These are phyloP conservation scores for Agrenia bidenticulata DNA, from an alignment of 2,888 invertebrate species.

Conservation along the genomic window DNA sequence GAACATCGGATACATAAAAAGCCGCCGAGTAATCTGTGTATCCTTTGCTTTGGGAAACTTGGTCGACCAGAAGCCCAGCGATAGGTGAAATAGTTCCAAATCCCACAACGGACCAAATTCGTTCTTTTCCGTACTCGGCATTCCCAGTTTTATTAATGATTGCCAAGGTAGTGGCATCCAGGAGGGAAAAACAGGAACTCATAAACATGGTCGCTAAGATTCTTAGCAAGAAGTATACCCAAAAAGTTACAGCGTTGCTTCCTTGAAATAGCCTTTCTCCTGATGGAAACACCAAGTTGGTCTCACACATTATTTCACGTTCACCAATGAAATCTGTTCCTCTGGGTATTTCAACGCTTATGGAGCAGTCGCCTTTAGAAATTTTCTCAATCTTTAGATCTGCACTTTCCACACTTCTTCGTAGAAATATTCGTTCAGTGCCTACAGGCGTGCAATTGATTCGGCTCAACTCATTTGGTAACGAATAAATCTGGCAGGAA, in stretches of 20 bases:
- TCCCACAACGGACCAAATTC: constrained; percentile 76
- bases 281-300: constrained; percentile 30
- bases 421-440: too few relatives aligned
- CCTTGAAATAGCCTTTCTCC: constrained; percentile 34
- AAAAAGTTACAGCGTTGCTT: constrained; percentile 62
- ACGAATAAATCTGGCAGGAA: too few relatives aligned
- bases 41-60: constrained; percentile 49
- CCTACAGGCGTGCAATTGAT: too few relatives aligned
- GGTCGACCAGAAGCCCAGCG: constrained; percentile 76
- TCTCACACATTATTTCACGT: constrained; percentile 23
- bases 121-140: constrained; percentile 77
- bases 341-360: too few relatives aligned
- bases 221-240: constrained; percentile 76
- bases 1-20: constrained; percentile 76
- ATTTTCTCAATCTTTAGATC: too few relatives aligned
- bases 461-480: too few relatives aligned
- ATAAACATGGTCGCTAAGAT: constrained; percentile 79
- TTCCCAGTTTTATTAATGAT: constrained; percentile 77
- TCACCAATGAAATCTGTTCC: not conserved
- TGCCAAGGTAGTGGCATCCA: constrained; percentile 83
- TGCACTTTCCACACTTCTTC: too few relatives aligned
- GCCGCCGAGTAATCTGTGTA: constrained; percentile 84
- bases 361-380: too few relatives aligned
- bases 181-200: constrained; percentile 80
- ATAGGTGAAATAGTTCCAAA: constrained; percentile 69